phyloP scores from a whole-genome alignment of 2,113 vertebrate species.

The Pavo muticus region DNA sequence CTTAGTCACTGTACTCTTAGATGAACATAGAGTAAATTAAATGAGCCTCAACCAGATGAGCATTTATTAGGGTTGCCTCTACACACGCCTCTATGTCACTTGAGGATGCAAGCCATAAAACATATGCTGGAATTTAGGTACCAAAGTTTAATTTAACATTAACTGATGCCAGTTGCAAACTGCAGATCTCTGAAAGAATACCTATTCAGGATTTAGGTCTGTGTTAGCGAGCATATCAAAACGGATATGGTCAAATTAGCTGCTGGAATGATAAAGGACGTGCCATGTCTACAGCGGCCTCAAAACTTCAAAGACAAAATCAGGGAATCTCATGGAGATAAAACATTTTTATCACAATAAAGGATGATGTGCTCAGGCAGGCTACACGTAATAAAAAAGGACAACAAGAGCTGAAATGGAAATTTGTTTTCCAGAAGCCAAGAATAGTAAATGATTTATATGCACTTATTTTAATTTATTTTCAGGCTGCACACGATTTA shows the following conservation, averaged over 20 bases:
- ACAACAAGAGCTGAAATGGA: constrained; percentile 49
- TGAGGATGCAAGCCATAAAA: neutral
- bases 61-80: constrained; percentile 3
- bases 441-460: constrained; percentile 66
- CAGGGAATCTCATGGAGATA: constrained; percentile 20
- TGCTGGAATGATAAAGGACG: neutral
- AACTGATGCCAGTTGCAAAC: neutral
- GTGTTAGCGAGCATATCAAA: neutral
- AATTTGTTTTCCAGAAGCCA: constrained; percentile 61
- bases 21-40: constrained; percentile 40
- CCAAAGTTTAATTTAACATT: neutral
- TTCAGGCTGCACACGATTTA: constrained; percentile 53
- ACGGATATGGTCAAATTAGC: neutral
- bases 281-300: neutral
- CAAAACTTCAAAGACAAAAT: neutral
- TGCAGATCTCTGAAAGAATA: rapidly evolving
- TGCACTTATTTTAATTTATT: constrained; percentile 70
- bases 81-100: neutral
- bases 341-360: constrained; percentile 17
- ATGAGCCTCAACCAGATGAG: neutral
- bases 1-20: neutral
- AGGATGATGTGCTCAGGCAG: neutral
- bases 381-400: constrained; percentile 35
- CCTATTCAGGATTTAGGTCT: neutral
- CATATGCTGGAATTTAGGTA: neutral